phyloP scores from a whole-genome alignment of 1,140 invertebrate genomes.

The Zaprionus ornatus region DNA sequence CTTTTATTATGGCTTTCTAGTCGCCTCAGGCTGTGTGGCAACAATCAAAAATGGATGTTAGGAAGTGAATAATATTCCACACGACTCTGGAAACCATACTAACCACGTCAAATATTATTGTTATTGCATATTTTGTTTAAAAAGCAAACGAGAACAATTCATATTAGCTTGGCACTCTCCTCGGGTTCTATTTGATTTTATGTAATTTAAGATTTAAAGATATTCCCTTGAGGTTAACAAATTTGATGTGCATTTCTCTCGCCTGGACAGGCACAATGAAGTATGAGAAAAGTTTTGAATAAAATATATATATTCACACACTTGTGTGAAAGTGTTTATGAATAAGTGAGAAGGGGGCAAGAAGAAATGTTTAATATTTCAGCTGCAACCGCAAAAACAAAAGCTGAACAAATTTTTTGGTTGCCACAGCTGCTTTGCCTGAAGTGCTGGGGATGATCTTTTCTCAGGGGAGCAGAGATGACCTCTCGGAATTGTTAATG shows the following conservation, averaged over 20 bases:
- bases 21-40: neutral
- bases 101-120: neutral
- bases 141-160: neutral
- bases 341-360: neutral
- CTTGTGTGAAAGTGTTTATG: neutral
- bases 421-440: neutral
- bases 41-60: neutral
- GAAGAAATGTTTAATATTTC: neutral
- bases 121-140: neutral
- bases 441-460: neutral
- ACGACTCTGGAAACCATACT: neutral
- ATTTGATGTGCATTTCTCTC: conserved; percentile 12
- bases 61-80: neutral
- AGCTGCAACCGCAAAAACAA: neutral
- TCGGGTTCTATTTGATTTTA: too few relatives aligned
- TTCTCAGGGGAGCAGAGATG: neutral
- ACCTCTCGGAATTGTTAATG: conserved; percentile 15
- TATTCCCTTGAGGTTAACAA: conserved; percentile 8
- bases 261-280: conserved; percentile 11
- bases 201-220: neutral
- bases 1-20: neutral
- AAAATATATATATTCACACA: conserved; percentile 9
- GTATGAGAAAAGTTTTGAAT: conserved; percentile 5
- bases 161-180: too few relatives aligned
- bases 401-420: neutral